Conservation (phyloP, 2,113 vertebrate genomes). For the Pionites leucogaster region DNA sequence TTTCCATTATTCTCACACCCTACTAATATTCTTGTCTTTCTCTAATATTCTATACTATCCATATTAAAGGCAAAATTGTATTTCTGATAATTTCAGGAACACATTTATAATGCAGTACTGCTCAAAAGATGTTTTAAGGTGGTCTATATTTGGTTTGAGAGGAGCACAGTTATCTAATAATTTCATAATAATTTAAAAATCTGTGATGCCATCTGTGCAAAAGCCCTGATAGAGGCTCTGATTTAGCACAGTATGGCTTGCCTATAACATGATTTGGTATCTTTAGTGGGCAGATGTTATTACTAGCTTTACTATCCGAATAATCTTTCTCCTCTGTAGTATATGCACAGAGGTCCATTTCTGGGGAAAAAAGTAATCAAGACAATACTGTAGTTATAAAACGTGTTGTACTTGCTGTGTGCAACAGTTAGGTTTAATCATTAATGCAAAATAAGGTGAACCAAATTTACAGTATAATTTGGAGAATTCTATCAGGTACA, state of each 20-base stretch:
- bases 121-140: constrained; percentile 1
- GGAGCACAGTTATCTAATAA: constrained; percentile 48
- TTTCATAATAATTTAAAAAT: constrained; percentile 57
- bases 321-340: neutral
- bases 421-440: neutral
- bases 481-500: neutral
- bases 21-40: neutral
- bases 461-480: neutral
- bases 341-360: neutral
- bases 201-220: constrained; percentile 59
- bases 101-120: neutral
- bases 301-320: neutral
- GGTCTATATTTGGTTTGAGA: constrained; percentile 25
- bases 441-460: neutral
- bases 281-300: constrained; percentile 1
- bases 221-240: neutral
- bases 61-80: neutral
- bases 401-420: neutral
- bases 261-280: neutral
- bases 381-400: neutral
- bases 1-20: neutral
- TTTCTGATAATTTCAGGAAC: neutral
- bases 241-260: neutral
- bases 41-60: neutral
- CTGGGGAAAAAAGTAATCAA: neutral